A percentile compares a stretch with the other conserved stretches of the same genome.
phyloP scores from a whole-genome alignment of 2,888 invertebrate species.

The Villa cingulata region DNA sequence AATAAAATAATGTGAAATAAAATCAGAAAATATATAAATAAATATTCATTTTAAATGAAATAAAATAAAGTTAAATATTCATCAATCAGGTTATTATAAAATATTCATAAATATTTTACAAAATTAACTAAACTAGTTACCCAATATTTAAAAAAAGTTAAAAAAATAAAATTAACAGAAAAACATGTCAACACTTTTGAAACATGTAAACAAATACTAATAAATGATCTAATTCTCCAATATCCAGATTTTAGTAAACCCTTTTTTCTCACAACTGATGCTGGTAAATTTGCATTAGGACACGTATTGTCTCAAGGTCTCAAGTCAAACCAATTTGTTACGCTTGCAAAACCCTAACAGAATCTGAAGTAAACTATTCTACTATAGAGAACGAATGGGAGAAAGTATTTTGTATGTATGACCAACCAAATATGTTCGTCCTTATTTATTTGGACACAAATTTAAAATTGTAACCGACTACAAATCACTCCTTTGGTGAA shows the following conservation, averaged over 20 bases:
- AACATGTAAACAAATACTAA: background rate
- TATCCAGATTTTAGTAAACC: too few relatives aligned
- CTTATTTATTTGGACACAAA: too few relatives aligned
- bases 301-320: background rate
- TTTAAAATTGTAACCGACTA: too few relatives aligned
- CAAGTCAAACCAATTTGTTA: background rate
- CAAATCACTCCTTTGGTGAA: too few relatives aligned
- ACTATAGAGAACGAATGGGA: too few relatives aligned
- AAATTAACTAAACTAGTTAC: background rate
- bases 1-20: too few relatives aligned
- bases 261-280: background rate
- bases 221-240: too few relatives aligned
- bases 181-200: background rate
- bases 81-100: conserved; percentile 14
- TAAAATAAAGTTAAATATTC: too few relatives aligned
- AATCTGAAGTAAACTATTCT: background rate
- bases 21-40: too few relatives aligned
- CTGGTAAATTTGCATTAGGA: background rate
- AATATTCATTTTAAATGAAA: too few relatives aligned
- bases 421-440: too few relatives aligned
- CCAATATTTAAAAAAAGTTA: background rate
- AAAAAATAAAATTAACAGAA: background rate
- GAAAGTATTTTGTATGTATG: too few relatives aligned
- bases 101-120: background rate
- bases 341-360: background rate